Base-by-base conservation (phyloP, 2,888 invertebrate genomes). In the Thera obeliscata region DNA sequence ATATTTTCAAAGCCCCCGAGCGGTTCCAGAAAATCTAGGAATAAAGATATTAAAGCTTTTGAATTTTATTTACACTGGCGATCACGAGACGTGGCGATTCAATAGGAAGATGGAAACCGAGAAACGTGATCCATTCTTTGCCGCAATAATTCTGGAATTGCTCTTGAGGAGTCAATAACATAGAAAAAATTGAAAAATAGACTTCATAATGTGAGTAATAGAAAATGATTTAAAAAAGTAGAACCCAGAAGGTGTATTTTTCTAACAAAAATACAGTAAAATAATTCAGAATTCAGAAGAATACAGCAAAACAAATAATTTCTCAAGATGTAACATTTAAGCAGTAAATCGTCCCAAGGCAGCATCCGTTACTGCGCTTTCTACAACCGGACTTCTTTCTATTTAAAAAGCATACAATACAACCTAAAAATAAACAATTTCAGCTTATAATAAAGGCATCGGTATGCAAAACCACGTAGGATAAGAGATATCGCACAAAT, bases 121-220 rank as follows among this genome's bases (percentile, higher is more conserved):
- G 61, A 55, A 69, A 62, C 65, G 69, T 69, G 69, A 62, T 61
- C 57, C 38, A 66, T 61, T 61, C 66, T 69, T 52, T 35, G 52
- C 55, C 46, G 22, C 50, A 49, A 57, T 58, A 54, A 36, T 62
- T 56, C 49, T 35, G n/a, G 3, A 43, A 59, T 50, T 50, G 61
- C 60, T 9, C 5, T 43, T 56, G 35, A 22, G 12, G 3, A 41
- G 41, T 41, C 41, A 41, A 41, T 41, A 6, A 41, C 41, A 41
- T 41, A 41, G 41, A 41, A 2, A 22, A 22, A 22, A 22, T 22
- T 22, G 22, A 22, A 22, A 22, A 22, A 22, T 22, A 22, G 22
- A 22, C 22, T 22, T 1, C 22, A 22, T 22, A 22, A 22, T 22
- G 22, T 22, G 22, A 22, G 22, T 41, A 38, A 38, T 2, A 52